Conservation (phyloP, 35 echinoderm and acorn worm species). For the Eucidaris tribuloides region DNA sequence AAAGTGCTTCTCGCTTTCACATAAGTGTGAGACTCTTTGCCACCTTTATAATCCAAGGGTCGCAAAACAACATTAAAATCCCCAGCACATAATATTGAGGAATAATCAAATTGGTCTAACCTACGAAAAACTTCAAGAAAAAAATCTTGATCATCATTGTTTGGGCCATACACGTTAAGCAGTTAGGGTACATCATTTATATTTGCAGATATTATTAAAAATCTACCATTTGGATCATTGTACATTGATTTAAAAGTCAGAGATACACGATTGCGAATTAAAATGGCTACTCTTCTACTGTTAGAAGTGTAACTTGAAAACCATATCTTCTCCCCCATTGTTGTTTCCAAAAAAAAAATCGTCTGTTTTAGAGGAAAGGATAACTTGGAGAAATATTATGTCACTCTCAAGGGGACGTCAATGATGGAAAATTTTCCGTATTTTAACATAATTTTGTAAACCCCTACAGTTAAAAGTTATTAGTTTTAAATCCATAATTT, state of each 20-base stretch:
- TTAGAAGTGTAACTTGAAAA: background rate
- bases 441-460: background rate
- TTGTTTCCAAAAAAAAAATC: background rate
- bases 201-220: background rate
- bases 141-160: background rate
- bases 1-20: background rate
- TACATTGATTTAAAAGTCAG: background rate
- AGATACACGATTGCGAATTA: background rate
- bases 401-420: background rate
- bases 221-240: background rate
- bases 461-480: background rate
- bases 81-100: background rate
- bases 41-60: background rate
- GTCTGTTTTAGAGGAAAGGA: background rate
- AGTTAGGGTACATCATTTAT: background rate
- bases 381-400: background rate
- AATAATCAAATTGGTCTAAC: slow-evolving; percentile 1
- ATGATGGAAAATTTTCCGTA: background rate
- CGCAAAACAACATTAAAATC: background rate
- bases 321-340: background rate
- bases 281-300: background rate
- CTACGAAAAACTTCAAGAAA: background rate
- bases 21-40: background rate
- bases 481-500: background rate
- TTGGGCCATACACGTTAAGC: background rate